Evolutionary conservation across 2,797 vertebrate species (phyloP).

Genomic region (Ctenochaetus hawaiiensis): DNA sequence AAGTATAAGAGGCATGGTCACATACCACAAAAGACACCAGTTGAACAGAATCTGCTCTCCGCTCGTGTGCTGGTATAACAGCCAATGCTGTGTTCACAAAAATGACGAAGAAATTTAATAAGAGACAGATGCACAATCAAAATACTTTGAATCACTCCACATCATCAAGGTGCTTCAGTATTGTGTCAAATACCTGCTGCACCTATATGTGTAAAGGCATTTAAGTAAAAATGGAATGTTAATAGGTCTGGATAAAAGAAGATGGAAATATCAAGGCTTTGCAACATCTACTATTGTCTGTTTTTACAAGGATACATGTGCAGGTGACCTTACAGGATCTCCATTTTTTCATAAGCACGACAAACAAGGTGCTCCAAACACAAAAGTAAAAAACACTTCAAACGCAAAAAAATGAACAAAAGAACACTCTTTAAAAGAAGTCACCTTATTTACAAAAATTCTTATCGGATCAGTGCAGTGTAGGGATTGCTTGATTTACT

Average conservation of each 20-base stretch:
- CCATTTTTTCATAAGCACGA: conserved; percentile 67
- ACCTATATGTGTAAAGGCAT: background rate
- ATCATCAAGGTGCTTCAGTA: conserved; percentile 1
- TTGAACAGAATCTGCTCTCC: conserved; percentile 71
- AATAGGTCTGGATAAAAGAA: background rate
- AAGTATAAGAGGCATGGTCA: conserved; percentile 28
- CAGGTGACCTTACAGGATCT: conserved; percentile 78
- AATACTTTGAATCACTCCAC: background rate
- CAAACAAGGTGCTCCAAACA: conserved; percentile 61
- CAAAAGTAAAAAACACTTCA: conserved; percentile 15
- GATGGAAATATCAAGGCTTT: background rate
- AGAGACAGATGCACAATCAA: background rate
- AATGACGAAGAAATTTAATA: conserved; percentile 42
- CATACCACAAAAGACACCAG: conserved; percentile 74
- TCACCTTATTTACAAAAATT: conserved; percentile 11
- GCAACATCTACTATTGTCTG: conserved; percentile 24
- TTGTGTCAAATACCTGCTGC: background rate
- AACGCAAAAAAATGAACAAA: background rate
- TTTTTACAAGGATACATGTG: conserved; percentile 82
- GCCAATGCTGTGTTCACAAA: conserved; percentile 68
- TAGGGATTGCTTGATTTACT: background rate
- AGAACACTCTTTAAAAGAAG: background rate
- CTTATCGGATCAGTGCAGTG: conserved; percentile 6
- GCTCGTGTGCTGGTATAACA: conserved; percentile 72
- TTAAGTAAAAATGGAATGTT: background rate